Conservation (phyloP, 1,140 invertebrate genomes). For the Nephila pilipes region DNA sequence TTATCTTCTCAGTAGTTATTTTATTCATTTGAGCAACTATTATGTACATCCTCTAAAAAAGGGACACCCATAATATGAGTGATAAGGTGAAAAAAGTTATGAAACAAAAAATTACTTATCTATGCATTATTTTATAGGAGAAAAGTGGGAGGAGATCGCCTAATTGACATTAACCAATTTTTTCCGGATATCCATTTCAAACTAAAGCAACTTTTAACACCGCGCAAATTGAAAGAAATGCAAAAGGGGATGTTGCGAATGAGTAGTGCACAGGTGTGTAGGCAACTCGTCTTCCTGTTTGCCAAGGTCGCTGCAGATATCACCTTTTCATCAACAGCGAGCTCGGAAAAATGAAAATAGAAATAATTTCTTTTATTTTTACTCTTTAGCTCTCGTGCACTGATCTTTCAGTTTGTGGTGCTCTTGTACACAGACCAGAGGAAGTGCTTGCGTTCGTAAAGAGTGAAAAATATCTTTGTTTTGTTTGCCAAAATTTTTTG, state of each 20-base stretch:
- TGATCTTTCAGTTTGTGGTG: not conserved
- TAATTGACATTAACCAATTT: not conserved
- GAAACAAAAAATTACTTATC: not conserved
- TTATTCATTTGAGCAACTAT: no score
- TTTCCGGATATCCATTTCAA: not conserved
- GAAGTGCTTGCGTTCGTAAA: not conserved
- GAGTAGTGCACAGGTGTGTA: not conserved
- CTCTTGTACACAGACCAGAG: not conserved
- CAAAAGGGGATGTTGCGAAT: not conserved
- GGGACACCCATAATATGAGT: no score
- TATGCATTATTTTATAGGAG: not conserved
- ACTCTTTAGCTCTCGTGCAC: not conserved
- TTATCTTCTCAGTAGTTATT: no score
- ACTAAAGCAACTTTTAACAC: not conserved
- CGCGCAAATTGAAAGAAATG: not conserved
- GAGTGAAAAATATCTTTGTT: not conserved
- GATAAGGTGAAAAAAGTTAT: not conserved
- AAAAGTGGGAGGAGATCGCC: not conserved
- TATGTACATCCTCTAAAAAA: no score
- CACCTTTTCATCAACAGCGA: slow-evolving; percentile 6
- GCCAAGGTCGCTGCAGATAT: not conserved
- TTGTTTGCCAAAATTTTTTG: not conserved
- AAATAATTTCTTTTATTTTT: not conserved
- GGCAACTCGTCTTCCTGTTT: slow-evolving; percentile 7
- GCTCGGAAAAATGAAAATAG: not conserved